phyloP scores from a whole-genome alignment of 2,888 invertebrate species.

The Caenorhabditis auriculariae region DNA sequence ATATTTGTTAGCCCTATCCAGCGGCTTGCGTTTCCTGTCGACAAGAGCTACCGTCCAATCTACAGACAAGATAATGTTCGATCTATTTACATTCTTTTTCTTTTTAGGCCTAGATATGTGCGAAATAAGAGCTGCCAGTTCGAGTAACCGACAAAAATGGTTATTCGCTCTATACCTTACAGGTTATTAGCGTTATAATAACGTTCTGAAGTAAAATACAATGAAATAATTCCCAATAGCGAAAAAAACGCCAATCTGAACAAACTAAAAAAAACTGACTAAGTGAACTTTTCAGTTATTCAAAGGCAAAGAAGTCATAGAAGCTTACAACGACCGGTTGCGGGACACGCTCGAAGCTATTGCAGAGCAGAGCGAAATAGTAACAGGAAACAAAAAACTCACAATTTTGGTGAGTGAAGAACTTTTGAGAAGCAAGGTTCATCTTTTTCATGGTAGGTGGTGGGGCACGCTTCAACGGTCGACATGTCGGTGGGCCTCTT shows the following conservation, averaged over 20 bases:
- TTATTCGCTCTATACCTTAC: background rate
- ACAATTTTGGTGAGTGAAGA: constrained; percentile 22
- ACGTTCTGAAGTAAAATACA: background rate
- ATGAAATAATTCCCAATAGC: background rate
- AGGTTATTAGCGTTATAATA: background rate
- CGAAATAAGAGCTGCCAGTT: too few species aligned
- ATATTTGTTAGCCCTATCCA: constrained; percentile 22
- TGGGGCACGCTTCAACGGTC: constrained; percentile 55
- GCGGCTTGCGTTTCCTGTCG: constrained; percentile 26
- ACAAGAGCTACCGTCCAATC: constrained; percentile 24
- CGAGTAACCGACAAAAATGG: too few species aligned
- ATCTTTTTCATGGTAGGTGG: constrained; percentile 20
- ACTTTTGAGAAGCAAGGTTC: background rate
- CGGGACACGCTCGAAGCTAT: constrained; percentile 24
- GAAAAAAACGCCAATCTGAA: background rate
- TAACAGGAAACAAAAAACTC: constrained; percentile 2
- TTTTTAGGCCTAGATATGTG: too few species aligned
- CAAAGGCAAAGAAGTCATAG: constrained; percentile 24
- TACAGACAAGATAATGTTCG: constrained; percentile 9
- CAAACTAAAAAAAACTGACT: background rate
- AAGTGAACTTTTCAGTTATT: constrained; percentile 1
- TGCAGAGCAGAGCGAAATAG: constrained; percentile 9
- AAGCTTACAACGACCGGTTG: constrained; percentile 38
- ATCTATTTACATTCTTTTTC: background rate
- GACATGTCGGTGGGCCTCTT: constrained; percentile 50